Conservation (phyloP, 2,113 vertebrate species). For the Scytalopus superciliaris region DNA sequence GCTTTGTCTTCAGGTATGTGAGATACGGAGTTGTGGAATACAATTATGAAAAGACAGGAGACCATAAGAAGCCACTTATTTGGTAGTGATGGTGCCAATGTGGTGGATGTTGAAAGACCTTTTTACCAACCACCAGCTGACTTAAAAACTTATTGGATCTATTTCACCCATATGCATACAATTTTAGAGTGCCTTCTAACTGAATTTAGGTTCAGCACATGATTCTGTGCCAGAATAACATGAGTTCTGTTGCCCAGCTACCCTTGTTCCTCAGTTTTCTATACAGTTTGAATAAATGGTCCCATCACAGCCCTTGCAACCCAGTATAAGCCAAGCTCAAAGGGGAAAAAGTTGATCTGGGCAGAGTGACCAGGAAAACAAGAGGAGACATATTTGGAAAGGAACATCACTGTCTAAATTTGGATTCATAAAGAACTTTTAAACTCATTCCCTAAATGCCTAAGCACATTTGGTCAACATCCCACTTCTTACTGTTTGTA, state of each 20-base stretch:
- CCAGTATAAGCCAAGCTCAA: neutral
- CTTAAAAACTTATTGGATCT: neutral
- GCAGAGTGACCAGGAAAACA: neutral
- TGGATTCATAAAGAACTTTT: neutral
- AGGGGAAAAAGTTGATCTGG: neutral
- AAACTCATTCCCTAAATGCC: neutral
- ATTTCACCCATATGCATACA: fast-evolving
- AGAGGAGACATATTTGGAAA: neutral
- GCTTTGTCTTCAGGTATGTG: neutral
- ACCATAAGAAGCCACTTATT: neutral
- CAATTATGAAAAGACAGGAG: neutral
- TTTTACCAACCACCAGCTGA: neutral
- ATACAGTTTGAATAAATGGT: neutral
- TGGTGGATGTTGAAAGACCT: neutral
- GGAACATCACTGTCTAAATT: neutral
- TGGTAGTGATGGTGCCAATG: fast-evolving
- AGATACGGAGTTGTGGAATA: neutral
- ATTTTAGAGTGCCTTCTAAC: neutral
- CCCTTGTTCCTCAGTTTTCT: neutral
- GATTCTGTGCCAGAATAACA: neutral
- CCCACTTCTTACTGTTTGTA: neutral
- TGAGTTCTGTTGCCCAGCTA: neutral
- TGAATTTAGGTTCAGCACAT: neutral
- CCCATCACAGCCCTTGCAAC: neutral
- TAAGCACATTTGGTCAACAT: neutral